These are phyloP conservation scores for Drosophila seguyi DNA, from an alignment of 1,140 invertebrate genomes.

Conservation along the genomic window DNA sequence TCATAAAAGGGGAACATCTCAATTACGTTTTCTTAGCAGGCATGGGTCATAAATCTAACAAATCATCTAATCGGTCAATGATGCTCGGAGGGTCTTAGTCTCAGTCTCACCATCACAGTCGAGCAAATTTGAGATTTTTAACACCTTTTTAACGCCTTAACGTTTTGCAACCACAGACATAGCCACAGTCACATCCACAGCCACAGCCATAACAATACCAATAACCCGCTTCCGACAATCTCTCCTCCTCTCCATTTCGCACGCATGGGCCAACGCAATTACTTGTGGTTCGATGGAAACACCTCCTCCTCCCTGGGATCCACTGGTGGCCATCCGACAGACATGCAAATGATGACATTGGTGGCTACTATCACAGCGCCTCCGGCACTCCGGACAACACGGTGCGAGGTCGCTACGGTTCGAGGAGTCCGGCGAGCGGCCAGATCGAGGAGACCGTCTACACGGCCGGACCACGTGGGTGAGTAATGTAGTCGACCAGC, in stretches of 20 bases:
- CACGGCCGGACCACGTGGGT: slow-evolving; percentile 90
- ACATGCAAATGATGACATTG: slow-evolving; percentile 88
- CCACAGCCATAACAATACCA: slow-evolving; percentile 20
- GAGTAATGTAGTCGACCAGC: slow-evolving; percentile 74
- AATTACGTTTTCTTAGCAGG: slow-evolving; percentile 30
- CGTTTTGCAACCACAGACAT: slow-evolving; percentile 61
- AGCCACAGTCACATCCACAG: not conserved
- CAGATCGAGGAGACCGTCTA: slow-evolving; percentile 89
- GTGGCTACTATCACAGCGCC: slow-evolving; percentile 88
- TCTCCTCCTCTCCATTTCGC: slow-evolving; percentile 21
- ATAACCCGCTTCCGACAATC: slow-evolving; percentile 50
- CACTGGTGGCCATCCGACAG: slow-evolving; percentile 85
- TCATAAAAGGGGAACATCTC: slow-evolving; percentile 25
- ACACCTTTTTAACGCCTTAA: slow-evolving; percentile 66
- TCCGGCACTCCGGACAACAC: slow-evolving; percentile 87
- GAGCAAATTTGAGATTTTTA: slow-evolving; percentile 48
- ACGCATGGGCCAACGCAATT: slow-evolving; percentile 70
- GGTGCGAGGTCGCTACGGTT: slow-evolving; percentile 88
- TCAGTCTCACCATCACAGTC: slow-evolving; percentile 30
- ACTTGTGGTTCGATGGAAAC: slow-evolving; percentile 47
- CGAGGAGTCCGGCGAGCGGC: slow-evolving; percentile 88
- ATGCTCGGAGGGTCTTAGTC: slow-evolving; percentile 8
- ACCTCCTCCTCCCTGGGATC: slow-evolving; percentile 3
- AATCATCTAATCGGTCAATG: slow-evolving; percentile 58
- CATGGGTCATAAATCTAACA: slow-evolving; percentile 58